These are phyloP conservation scores for Phoxinus phoxinus DNA, from an alignment of 2,113 vertebrate genomes.

Conservation along the genomic window DNA sequence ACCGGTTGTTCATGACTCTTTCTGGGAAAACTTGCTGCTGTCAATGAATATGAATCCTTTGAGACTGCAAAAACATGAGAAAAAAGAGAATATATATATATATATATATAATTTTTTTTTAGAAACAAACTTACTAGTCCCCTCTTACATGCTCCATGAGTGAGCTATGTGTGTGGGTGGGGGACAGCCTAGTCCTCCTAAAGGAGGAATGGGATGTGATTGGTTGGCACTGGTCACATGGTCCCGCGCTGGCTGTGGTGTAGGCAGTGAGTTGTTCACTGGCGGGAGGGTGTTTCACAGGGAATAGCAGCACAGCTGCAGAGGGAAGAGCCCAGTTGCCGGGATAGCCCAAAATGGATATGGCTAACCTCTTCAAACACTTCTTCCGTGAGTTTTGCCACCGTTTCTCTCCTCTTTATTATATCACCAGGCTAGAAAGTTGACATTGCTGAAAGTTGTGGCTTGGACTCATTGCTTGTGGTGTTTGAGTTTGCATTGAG, in stretches of 20 bases:
- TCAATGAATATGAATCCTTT: not conserved
- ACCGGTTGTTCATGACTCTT: not conserved
- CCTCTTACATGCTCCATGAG: not conserved
- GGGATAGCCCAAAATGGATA: constrained; percentile 83
- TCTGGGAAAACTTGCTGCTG: not conserved
- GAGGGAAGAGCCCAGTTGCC: constrained; percentile 74
- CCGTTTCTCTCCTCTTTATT: not conserved
- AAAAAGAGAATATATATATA: too few relatives aligned
- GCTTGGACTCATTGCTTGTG: not conserved
- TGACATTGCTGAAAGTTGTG: not conserved
- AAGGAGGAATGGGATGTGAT: constrained; percentile 65
- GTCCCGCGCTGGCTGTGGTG: constrained; percentile 70
- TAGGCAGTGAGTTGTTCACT: constrained; percentile 65
- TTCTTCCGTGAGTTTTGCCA: constrained; percentile 84
- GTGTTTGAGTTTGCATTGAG: not conserved
- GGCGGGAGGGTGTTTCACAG: constrained; percentile 74
- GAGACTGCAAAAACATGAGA: not conserved
- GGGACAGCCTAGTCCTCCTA: constrained; percentile 48
- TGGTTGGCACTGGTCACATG: constrained; percentile 79
- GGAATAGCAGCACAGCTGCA: constrained; percentile 80
- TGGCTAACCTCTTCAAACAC: constrained; percentile 86
- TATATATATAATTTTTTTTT: too few relatives aligned
- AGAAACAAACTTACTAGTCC: not conserved
- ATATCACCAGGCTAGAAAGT: not conserved
- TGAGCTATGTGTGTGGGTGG: constrained; percentile 29